Evolutionary conservation across 2,797 vertebrate species (phyloP), one percentile per base, ranked within the genome.

Genomic region (Melanotaenia nigrans): DNA sequence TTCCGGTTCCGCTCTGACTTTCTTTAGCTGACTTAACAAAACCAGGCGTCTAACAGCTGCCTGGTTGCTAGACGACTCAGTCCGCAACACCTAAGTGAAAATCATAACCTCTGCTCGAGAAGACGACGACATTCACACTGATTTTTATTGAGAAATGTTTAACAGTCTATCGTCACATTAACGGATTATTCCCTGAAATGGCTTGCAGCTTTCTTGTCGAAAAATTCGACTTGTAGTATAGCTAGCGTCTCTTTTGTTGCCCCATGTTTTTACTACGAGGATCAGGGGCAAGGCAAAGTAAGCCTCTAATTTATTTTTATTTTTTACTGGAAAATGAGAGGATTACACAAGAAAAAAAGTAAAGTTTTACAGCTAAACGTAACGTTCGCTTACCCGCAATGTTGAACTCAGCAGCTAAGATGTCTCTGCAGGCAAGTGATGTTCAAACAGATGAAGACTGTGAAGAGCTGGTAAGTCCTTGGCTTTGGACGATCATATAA

Each of bases 1-100:
- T 83, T 85, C 87, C 69, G 75, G 71, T 24, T 0, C 0, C 0
- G 4, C 7, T 28, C n/a, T 12, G 5, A 1, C 13, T 18, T 64
- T 25, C n/a, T 47, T 3, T 4, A 0, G 45, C n/a, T n/a, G 10
- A 7, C 1, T 79, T 75, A 4, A 25, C 55, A 0, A n/a, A 5
- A 13, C 22, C 73, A 32, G 16, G 32, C 32, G 6, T 33, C 20
- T 32, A 80, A 73, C 68, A 28, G 63, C 73, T 71, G 61, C 87
- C 71, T 85, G 85, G 94, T 95, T 95, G 93, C 94, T 93, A 93
- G 92, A 94, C 92, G 87, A 95, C 92, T 83, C 74, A 2, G 69
- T 36, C 65, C 54, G 71, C 57, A 71, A 73, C 84, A 67, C 40
- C 55, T 75, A 74, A 47, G 65, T 65, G 81, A 70, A 78, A 82